phyloP scores from a whole-genome alignment of 2,797 vertebrate species.

The Balearica regulorum region DNA sequence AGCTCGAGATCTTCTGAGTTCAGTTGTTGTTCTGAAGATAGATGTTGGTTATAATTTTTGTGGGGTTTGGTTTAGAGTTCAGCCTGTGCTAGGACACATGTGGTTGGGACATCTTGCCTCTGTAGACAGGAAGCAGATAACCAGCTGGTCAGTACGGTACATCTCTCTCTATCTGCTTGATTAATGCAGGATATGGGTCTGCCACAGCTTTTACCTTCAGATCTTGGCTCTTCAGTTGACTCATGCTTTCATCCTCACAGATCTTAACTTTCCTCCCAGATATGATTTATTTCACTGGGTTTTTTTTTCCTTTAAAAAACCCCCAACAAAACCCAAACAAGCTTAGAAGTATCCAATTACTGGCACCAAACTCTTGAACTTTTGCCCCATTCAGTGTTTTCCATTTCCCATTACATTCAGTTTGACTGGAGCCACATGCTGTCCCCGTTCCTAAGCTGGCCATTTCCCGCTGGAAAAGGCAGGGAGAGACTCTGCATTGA shows the following conservation, averaged over 20 bases:
- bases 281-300: background rate
- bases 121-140: background rate
- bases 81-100: background rate
- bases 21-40: background rate
- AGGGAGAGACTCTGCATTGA: background rate
- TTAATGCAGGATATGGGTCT: conserved; percentile 28
- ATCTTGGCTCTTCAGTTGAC: background rate
- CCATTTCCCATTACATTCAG: background rate
- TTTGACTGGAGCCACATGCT: conserved; percentile 33
- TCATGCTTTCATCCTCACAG: background rate
- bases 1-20: background rate
- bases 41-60: background rate
- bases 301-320: background rate
- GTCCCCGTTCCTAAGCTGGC: background rate
- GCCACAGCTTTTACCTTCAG: conserved; percentile 7
- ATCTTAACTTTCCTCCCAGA: conserved; percentile 3
- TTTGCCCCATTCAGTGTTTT: conserved; percentile 23
- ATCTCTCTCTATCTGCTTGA: conserved; percentile 6
- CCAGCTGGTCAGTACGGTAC: background rate
- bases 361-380: conserved; percentile 32
- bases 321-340: background rate
- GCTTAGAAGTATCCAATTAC: background rate
- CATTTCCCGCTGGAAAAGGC: conserved; percentile 15
- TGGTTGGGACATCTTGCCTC: background rate
- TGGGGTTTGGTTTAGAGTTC: background rate